A percentile compares a stretch with the other conserved stretches of the same genome.
Evolutionary conservation across 1,140 invertebrate species (phyloP).

Genomic region (Apis dorsata): DNA sequence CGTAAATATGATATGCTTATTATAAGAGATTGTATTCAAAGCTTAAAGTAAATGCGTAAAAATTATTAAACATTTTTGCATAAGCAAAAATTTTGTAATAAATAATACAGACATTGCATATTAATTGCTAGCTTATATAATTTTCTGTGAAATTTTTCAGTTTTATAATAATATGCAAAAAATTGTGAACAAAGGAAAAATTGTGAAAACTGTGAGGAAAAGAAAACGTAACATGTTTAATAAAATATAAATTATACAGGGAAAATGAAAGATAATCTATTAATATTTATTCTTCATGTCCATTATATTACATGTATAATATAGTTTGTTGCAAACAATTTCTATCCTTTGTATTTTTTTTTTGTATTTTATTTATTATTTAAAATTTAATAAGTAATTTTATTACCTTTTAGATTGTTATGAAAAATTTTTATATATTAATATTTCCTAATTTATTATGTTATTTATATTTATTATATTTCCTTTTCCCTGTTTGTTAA

Average conservation of each 20-base stretch:
- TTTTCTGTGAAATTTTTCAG: background rate
- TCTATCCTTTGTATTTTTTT: background rate
- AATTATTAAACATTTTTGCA: background rate
- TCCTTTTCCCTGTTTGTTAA: conserved; percentile 41
- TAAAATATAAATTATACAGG: conserved; percentile 5
- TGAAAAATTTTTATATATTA: background rate
- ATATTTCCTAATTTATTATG: background rate
- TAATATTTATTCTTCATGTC: background rate
- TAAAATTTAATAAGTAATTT: background rate
- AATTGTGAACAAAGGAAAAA: background rate
- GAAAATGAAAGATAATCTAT: conserved; percentile 36
- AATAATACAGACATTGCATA: background rate
- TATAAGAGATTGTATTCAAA: conserved; percentile 9
- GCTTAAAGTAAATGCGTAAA: background rate
- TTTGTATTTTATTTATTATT: background rate
- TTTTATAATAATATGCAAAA: background rate
- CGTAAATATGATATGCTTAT: background rate
- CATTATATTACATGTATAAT: background rate
- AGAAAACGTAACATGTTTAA: no score
- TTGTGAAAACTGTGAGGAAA: conserved; percentile 1
- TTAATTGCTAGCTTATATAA: background rate
- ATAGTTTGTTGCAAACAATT: background rate
- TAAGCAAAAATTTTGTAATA: conserved; percentile 12
- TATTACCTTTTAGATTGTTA: background rate
- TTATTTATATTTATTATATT: background rate